Evolutionary conservation across 2,113 vertebrate genomes (phyloP).

Genomic region (Aleadryas rufinucha): DNA sequence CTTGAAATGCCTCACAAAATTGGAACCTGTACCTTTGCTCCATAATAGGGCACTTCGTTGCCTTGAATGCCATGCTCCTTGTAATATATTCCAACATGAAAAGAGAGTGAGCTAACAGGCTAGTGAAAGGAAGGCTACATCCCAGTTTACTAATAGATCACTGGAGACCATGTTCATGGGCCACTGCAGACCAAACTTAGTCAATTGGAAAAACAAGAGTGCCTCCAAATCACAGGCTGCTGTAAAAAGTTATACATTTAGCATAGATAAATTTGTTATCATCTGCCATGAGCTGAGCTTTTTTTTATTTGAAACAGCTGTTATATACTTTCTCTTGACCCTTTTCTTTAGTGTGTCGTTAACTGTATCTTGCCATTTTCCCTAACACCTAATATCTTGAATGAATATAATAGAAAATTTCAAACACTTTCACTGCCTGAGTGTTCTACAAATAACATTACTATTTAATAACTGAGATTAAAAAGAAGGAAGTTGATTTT

Average conservation of each 20-base stretch:
- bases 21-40: slow-evolving; percentile 75
- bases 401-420: not conserved
- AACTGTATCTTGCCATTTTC: not conserved
- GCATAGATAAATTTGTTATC: slow-evolving; percentile 69
- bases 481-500: not conserved
- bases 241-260: slow-evolving; percentile 48
- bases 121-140: slow-evolving; percentile 72
- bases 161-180: slow-evolving; percentile 74
- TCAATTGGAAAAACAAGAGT: slow-evolving; percentile 64
- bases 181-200: slow-evolving; percentile 70
- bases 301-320: not conserved
- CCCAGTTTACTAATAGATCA: slow-evolving; percentile 85
- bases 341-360: not conserved
- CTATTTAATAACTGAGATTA: slow-evolving; percentile 3
- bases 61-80: slow-evolving; percentile 68
- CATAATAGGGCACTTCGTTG: slow-evolving; percentile 73
- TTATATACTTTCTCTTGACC: slow-evolving; percentile 13
- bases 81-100: slow-evolving; percentile 79
- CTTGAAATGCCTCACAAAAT: slow-evolving; percentile 82
- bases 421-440: not conserved
- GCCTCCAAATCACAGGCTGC: slow-evolving; percentile 45
- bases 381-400: not conserved
- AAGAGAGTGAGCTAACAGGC: slow-evolving; percentile 69
- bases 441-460: slow-evolving; percentile 5
- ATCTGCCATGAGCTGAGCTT: slow-evolving; percentile 39